phyloP scores from a whole-genome alignment of 2,888 invertebrate genomes.

The Chloroclystis v-ata region DNA sequence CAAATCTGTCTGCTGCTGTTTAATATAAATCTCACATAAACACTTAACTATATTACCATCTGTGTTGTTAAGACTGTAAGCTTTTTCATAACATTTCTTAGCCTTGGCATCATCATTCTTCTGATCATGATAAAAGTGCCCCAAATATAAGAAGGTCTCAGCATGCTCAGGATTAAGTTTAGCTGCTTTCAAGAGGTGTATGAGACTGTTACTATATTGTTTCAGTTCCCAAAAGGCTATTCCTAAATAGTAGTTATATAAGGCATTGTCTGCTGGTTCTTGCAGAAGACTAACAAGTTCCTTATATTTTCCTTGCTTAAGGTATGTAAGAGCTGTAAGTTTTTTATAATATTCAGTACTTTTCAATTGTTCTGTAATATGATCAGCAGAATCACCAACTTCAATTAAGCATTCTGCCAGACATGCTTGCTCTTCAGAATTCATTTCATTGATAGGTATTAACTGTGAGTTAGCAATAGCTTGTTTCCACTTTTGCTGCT shows the following conservation, averaged over 20 bases:
- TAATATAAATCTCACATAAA: constrained; percentile 86
- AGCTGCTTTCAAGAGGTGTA: constrained; percentile 82
- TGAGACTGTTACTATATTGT: constrained; percentile 79
- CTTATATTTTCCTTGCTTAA: constrained; percentile 67
- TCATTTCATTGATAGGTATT: constrained; percentile 43
- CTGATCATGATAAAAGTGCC: constrained; percentile 82
- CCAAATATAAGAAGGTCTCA: constrained; percentile 85
- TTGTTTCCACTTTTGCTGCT: constrained; percentile 74
- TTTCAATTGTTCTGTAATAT: constrained; percentile 48
- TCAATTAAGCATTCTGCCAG: constrained; percentile 63
- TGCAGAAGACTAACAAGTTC: constrained; percentile 78
- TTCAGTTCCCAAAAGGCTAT: constrained; percentile 78
- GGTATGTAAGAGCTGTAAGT: constrained; percentile 70
- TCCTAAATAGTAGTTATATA: constrained; percentile 79
- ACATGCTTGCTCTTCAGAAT: constrained; percentile 44
- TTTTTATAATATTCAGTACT: constrained; percentile 50
- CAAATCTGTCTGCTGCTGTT: constrained; percentile 81
- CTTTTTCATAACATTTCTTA: constrained; percentile 90
- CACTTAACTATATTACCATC: constrained; percentile 83
- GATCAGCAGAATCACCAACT: constrained; percentile 43
- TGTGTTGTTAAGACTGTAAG: constrained; percentile 83
- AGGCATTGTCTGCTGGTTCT: constrained; percentile 55
- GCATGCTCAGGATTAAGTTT: constrained; percentile 86
- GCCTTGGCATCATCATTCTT: constrained; percentile 84
- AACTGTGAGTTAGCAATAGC: constrained; percentile 57